Base-by-base conservation (phyloP, 1,140 invertebrate genomes). In the Scaptomyza graminum region DNA sequence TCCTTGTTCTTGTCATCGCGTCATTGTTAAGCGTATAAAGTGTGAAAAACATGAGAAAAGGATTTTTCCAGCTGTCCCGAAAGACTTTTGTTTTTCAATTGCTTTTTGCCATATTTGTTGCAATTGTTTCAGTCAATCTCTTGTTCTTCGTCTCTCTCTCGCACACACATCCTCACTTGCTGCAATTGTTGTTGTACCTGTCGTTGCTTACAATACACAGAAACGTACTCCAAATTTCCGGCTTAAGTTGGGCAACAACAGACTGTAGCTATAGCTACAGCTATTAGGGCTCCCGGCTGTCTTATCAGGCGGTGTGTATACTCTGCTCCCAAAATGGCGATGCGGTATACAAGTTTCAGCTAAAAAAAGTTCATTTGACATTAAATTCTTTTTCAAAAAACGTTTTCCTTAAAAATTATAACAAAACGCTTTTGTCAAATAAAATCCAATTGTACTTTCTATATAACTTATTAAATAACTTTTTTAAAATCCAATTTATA, bases 61-160 rank as follows among this genome's bases (percentile, higher is more conserved):
- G 70, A 82, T 78, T 81, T 79, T 63, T 46, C 25, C 25, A 72
- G 28, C 55, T 54, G 54, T 52, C 61, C 49, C 18, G n/a, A 66
- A 64, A 68, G 81, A 84, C 76, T 78, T 82, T 87, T 82, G 74
- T 88, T 88, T 87, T 88, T 87, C 82, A 87, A 87, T 83, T 83
- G 83, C 69, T 61, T 68, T 81, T 87, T 87, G 81, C 83, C 83
- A 87, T 87, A 87, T 87, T 87, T 88, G 82, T 44, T 49, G 75
- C 82, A 88, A 87, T 87, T 84, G 81, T 81, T 84, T 84, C 37
- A n/a, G 37, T 41, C 46, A 22, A 15, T 1, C 25, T 15, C 11
- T 0, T 13, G 8, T 34, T 13, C 50, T n/a, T 1, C 9, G 2
- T 16, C 28, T 9, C 8, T 9, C 7, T 9, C 11, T 28, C 8